Base-by-base conservation (phyloP, 2,888 invertebrate genomes). In the Blera fallax region DNA sequence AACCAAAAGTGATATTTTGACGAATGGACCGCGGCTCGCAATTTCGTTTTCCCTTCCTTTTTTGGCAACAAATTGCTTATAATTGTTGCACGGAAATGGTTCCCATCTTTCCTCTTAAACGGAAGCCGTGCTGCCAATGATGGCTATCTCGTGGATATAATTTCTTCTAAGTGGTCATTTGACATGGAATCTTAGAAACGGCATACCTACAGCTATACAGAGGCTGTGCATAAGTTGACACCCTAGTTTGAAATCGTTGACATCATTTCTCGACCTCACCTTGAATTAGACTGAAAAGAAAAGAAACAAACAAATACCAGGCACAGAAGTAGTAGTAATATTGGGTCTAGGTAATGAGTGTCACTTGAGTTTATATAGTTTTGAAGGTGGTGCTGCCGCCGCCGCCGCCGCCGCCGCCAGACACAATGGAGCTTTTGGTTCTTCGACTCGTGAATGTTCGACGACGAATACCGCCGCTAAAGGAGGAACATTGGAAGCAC, bases 401-500 rank as follows among this genome's bases (percentile, higher is more conserved):
- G 18, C 48, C 60, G 37, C 72, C 60, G n/a, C 37, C 58, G n/a
- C 37, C 58, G 18, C 48, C 60, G 37, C 72, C 60, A 83, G 72
- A 83, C 78, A 78, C 62, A 65, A 78, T 60, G 45, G 72, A 72
- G 65, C 72, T 78, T 60, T 14, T 40, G 48, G 78, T 78, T 78
- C 72, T 83, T 52, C 34, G 78, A 60, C 78, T 60, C 52, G 48
- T 54, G 64, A 65, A 52, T 64, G 29, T 62, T 74, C 54, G 54
- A 45, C 45, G 43, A 37, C 37, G 34, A 72, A 50, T 72, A 37
- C 62, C 54, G 58, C 32, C 82, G 52, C 72, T 64, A 60, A 27
- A 48, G 65, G 16, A 64, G 72, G 24, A 37, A 82, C 77, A 72
- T 70, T 82, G 72, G 82, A 83, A 83, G 83, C 83, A 83, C 83